phyloP scores from a whole-genome alignment of 1,140 invertebrate genomes.

The Phthorimaea operculella region DNA sequence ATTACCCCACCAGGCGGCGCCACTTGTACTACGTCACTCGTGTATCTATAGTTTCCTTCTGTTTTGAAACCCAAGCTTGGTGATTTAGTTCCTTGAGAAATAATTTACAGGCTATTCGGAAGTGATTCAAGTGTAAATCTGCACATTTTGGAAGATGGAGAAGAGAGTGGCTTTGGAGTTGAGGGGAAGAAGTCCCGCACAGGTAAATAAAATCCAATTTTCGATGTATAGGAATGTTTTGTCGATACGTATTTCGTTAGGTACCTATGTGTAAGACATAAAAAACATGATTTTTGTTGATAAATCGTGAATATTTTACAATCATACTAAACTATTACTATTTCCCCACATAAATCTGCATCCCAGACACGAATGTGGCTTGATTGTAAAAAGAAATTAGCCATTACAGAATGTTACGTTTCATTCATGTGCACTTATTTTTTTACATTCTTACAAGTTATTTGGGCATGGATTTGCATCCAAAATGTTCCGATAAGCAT shows the following conservation, averaged over 20 bases:
- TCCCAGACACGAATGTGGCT: conserved; percentile 45
- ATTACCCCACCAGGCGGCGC: conserved; percentile 53
- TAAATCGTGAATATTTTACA: conserved; percentile 13
- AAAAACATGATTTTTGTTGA: conserved; percentile 23
- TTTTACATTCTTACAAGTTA: conserved; percentile 1
- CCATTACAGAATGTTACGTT: conserved; percentile 61
- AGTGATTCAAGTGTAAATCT: conserved; percentile 44
- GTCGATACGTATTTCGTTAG: conserved; percentile 65
- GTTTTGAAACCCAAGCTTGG: conserved; percentile 68
- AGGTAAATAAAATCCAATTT: conserved; percentile 75
- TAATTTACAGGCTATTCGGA: conserved; percentile 38
- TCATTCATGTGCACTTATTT: conserved; percentile 52
- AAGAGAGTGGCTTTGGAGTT: conserved; percentile 92
- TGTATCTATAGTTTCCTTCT: conserved; percentile 68
- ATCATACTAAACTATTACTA: conserved; percentile 6
- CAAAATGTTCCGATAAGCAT: background rate
- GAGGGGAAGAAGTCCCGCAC: conserved; percentile 81
- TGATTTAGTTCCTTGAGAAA: conserved; percentile 58
- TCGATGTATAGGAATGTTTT: conserved; percentile 63
- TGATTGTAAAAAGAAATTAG: conserved; percentile 48
- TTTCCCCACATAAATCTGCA: conserved; percentile 20
- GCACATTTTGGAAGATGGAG: conserved; percentile 76
- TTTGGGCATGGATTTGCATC: background rate
- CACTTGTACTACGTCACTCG: conserved; percentile 58
- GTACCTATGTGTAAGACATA: conserved; percentile 35